Evolutionary conservation across 2,797 vertebrate genomes (phyloP).

Genomic region (Helostoma temminkii): DNA sequence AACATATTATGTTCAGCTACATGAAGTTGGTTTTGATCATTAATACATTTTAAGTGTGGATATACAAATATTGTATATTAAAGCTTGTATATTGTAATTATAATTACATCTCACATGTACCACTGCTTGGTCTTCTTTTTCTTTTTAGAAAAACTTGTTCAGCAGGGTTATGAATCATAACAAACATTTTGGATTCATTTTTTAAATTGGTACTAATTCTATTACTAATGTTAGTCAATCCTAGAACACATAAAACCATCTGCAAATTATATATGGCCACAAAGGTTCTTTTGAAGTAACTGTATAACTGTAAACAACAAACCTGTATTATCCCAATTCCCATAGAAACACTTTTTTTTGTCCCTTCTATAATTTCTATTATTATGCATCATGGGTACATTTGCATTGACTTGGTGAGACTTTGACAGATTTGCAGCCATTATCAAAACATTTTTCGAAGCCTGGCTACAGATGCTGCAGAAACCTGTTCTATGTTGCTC

Average conservation of each 20-base stretch:
- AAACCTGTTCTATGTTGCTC: conserved; percentile 7
- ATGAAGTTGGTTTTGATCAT: no score
- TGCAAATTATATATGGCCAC: not conserved
- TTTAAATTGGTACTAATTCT: no score
- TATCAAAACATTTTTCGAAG: conserved; percentile 57
- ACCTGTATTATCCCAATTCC: conserved; percentile 20
- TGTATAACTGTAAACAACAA: conserved; percentile 17
- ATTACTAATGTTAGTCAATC: no score
- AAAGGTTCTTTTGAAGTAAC: conserved; percentile 2
- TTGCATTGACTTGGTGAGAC: conserved; percentile 41
- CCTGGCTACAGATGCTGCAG: conserved; percentile 30
- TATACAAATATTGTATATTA: no score
- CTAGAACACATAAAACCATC: not conserved
- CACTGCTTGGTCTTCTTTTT: no score
- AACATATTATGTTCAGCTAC: no score
- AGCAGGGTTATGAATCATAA: no score
- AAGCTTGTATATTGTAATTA: no score
- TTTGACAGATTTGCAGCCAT: conserved; percentile 59
- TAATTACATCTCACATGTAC: no score
- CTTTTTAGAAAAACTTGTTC: no score
- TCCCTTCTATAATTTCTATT: conserved; percentile 43
- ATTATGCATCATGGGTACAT: conserved; percentile 52
- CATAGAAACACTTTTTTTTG: conserved; percentile 50
- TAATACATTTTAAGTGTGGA: no score
- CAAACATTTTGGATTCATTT: no score